A percentile compares a stretch with the other conserved stretches of the same genome.
These are phyloP conservation scores for Drosophila truncata DNA, from an alignment of 1,140 invertebrate genomes.

Conservation along the genomic window DNA sequence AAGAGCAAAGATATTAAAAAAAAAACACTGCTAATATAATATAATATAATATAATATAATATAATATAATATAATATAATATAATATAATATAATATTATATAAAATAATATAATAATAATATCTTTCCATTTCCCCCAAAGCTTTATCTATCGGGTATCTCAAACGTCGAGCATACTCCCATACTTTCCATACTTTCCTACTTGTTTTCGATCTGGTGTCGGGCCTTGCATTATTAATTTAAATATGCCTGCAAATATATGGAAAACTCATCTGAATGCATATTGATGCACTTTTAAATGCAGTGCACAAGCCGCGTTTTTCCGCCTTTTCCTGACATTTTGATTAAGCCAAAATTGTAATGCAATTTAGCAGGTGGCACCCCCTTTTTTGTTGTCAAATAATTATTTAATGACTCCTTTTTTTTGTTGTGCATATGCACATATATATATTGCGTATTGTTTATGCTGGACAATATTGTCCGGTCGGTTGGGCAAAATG, in stretches of 20 bases:
- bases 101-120: too few species aligned
- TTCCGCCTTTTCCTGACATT: conserved; percentile 40
- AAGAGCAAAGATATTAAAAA: too few species aligned
- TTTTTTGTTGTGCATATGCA: conserved; percentile 11
- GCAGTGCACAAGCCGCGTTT: conserved; percentile 14
- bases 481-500: conserved; percentile 20
- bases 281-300: conserved; percentile 73
- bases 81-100: too few species aligned
- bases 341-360: conserved; percentile 72
- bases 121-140: too few species aligned
- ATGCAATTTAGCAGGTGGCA: conserved; percentile 65
- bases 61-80: too few species aligned
- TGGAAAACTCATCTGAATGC: conserved; percentile 48
- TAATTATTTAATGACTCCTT: conserved; percentile 71
- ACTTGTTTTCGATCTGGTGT: conserved; percentile 30
- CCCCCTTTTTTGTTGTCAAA: conserved; percentile 37
- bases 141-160: too few species aligned
- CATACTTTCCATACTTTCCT: not conserved
- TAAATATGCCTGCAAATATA: conserved; percentile 57
- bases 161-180: not conserved
- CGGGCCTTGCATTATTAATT: conserved; percentile 70
- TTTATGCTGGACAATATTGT: conserved; percentile 56
- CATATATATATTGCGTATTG: conserved; percentile 40
- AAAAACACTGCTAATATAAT: too few species aligned
- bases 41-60: too few species aligned